Percentiles rank a stretch among this genome's conserved stretches.
phyloP scores from a whole-genome alignment of 2,113 vertebrate genomes.

The Paramormyrops kingsleyae region DNA sequence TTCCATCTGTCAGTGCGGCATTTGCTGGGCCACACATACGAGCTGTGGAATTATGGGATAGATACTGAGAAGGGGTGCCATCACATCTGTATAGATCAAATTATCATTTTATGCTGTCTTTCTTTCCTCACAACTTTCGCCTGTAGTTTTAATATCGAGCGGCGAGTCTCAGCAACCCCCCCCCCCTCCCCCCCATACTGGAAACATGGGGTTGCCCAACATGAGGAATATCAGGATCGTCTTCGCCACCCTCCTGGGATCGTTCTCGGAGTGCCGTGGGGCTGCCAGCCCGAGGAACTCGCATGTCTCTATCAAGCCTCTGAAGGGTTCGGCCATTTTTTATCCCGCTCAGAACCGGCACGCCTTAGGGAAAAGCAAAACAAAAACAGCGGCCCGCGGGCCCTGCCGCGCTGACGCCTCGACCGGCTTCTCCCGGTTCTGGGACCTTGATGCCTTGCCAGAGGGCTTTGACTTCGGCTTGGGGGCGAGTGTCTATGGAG shows the following conservation, averaged over 20 bases:
- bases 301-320: not conserved
- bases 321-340: not conserved
- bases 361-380: conserved; percentile 10
- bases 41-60: conserved; percentile 12
- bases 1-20: not conserved
- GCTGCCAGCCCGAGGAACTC: not conserved
- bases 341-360: not conserved
- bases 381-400: not conserved
- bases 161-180: not conserved
- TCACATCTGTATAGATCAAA: conserved; percentile 22
- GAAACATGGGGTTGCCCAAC: not conserved
- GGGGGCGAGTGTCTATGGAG: conserved; percentile 30
- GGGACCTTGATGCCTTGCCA: not conserved
- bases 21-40: not conserved
- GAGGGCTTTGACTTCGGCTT: not conserved
- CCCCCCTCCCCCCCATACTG: not conserved
- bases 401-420: no score
- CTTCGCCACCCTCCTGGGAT: not conserved
- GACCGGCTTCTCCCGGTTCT: not conserved
- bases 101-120: conserved; percentile 37
- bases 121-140: conserved; percentile 24
- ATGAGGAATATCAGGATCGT: conserved; percentile 15
- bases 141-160: not conserved
- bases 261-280: not conserved
- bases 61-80: conserved; percentile 32